Conservation (phyloP, 2,113 vertebrate species). For the Stegastes partitus region DNA sequence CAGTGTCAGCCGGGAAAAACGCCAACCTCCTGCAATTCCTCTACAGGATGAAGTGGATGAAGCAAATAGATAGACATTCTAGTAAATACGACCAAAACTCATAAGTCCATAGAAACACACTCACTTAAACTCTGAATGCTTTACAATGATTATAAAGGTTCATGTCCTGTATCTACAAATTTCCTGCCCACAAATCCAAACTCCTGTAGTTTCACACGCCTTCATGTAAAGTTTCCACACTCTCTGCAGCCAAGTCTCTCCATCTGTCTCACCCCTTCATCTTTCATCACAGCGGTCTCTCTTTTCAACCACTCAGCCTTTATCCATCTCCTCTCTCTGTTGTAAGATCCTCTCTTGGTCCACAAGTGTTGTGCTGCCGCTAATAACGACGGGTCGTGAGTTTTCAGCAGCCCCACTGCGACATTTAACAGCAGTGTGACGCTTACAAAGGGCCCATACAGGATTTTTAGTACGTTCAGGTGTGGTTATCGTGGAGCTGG, state of each 20-base stretch:
- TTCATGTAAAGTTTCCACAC: slow-evolving; percentile 8
- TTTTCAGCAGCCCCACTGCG: background rate
- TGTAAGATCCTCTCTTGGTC: background rate
- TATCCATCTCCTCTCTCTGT: background rate
- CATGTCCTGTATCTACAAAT: background rate
- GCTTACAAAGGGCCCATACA: background rate
- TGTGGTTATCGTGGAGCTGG: background rate
- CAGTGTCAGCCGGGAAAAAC: no score
- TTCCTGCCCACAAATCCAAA: background rate
- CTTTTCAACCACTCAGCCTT: slow-evolving; percentile 1
- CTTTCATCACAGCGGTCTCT: slow-evolving; percentile 18
- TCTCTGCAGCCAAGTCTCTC: background rate
- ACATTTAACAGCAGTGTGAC: background rate
- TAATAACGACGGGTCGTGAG: slow-evolving; percentile 6
- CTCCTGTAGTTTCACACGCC: background rate
- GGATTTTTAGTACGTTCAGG: background rate
- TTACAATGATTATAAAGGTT: no score
- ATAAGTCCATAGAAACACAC: no score
- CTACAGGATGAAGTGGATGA: no score
- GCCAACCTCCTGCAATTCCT: no score
- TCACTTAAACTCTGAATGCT: no score
- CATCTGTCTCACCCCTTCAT: slow-evolving; percentile 7
- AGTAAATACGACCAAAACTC: no score
- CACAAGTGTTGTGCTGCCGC: slow-evolving; percentile 21
- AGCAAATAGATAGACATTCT: no score